Base-by-base conservation (phyloP, 2,888 invertebrate genomes). In the Dicyrtoma fusca region DNA sequence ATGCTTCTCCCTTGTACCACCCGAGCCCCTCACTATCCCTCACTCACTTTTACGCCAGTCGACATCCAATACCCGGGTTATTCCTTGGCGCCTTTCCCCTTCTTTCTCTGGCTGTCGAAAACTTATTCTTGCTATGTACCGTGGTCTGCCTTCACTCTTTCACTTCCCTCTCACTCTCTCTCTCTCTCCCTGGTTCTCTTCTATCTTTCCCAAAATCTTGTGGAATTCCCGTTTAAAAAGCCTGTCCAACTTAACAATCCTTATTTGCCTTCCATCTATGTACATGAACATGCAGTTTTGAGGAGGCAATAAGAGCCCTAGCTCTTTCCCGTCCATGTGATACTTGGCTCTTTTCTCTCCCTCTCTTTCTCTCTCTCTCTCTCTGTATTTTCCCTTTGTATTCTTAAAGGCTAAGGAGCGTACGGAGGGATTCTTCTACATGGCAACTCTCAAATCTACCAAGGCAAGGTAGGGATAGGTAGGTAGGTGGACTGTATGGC, bases 231-330 rank as follows among this genome's bases (percentile, higher is more conserved):
- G 49, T 51, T 64, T 49, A 64, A 47, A 34, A 34, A 65, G 51
- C 65, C 51, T 51, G 34, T 34, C 65, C 51, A 65, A 64, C 47
- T 64, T 64, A 64, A 64, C 64, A 64, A 64, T 47, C 64, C 65
- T 49, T 65, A 65, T 65, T 65, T 65, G 51, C 65, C 63, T 63
- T 63, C 63, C 63, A 63, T 63, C 63, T 63, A 45, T 49, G 63
- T 49, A 63, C 63, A 63, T 45, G 61, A 61, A 44, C 61, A 61
- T 61, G 61, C 61, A 61, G 61, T 61, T 61, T 44, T n/a, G 17
- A 26, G 10, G n/a, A 44, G 57, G 26, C 23, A 21, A 53, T 19
- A 53, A 11, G 13, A 34, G 23, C 23, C 14, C 23, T 23, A 8
- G 3, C 55, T 55, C 21, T 55, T n/a, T 26, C n/a, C 13, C n/a